These are phyloP conservation scores for Dryococelus australis DNA, from an alignment of 2,888 invertebrate species.

Conservation along the genomic window DNA sequence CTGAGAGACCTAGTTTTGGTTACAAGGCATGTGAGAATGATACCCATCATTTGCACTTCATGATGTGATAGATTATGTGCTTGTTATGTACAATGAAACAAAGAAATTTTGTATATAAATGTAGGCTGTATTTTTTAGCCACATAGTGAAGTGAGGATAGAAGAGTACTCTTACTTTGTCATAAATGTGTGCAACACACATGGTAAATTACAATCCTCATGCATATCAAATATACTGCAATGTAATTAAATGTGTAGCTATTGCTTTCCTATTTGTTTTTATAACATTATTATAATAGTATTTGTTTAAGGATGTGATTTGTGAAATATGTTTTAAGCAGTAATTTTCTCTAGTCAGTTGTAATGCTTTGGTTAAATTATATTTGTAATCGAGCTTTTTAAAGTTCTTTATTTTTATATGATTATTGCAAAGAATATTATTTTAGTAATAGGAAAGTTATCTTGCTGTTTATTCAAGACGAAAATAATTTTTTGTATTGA, in stretches of 20 bases:
- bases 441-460: not conserved
- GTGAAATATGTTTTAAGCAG: not conserved
- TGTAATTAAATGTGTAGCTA: not conserved
- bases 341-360: not conserved
- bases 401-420: not conserved
- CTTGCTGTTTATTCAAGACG: no score
- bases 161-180: not conserved
- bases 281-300: not conserved
- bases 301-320: not conserved
- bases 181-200: not conserved
- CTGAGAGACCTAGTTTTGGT: not conserved
- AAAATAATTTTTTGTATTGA: no score
- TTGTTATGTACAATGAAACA: not conserved
- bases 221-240: constrained; percentile 4
- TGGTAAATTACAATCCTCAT: not conserved
- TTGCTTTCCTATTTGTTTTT: not conserved
- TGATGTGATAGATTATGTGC: constrained; percentile 4
- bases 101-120: not conserved
- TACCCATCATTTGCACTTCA: not conserved
- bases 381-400: not conserved
- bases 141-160: not conserved
- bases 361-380: not conserved
- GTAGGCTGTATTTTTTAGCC: not conserved
- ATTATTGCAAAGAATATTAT: not conserved
- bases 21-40: not conserved